phyloP scores from a whole-genome alignment of 2,888 invertebrate species.

The Metalampra italica region DNA sequence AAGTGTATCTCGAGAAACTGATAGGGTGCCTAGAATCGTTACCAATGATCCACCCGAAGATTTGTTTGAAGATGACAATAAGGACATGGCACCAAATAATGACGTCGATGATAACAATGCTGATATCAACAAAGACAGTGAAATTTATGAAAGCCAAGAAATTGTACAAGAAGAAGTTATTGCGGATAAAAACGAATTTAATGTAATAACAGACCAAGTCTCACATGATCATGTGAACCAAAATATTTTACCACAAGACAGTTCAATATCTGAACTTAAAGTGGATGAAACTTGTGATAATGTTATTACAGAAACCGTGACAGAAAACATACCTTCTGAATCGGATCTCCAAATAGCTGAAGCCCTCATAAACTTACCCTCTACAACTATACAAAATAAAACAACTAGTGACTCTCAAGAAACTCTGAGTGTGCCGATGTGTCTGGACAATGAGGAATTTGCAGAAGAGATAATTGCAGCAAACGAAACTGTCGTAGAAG shows the following conservation, averaged over 20 bases:
- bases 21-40: slow-evolving; percentile 60
- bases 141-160: slow-evolving; percentile 16
- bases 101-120: slow-evolving; percentile 30
- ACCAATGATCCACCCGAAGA: slow-evolving; percentile 68
- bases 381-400: slow-evolving; percentile 57
- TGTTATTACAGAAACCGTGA: neutral
- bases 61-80: slow-evolving; percentile 68
- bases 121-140: slow-evolving; percentile 19
- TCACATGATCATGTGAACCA: slow-evolving; percentile 9
- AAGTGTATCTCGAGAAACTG: slow-evolving; percentile 64
- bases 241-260: slow-evolving; percentile 2
- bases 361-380: slow-evolving; percentile 66
- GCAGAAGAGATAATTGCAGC: slow-evolving; percentile 3
- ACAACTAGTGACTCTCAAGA: slow-evolving; percentile 26
- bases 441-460: slow-evolving; percentile 1
- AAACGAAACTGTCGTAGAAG: slow-evolving; percentile 5
- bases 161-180: slow-evolving; percentile 15
- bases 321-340: slow-evolving; percentile 55
- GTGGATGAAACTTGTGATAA: slow-evolving; percentile 4
- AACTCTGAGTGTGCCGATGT: slow-evolving; percentile 4
- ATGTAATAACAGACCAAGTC: slow-evolving; percentile 6
- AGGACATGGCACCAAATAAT: slow-evolving; percentile 30
- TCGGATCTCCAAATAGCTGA: slow-evolving; percentile 73
- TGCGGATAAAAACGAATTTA: slow-evolving; percentile 13
- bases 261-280: neutral